Evolutionary conservation across 1,140 invertebrate genomes (phyloP).

Genomic region (Drosophila triauraria): DNA sequence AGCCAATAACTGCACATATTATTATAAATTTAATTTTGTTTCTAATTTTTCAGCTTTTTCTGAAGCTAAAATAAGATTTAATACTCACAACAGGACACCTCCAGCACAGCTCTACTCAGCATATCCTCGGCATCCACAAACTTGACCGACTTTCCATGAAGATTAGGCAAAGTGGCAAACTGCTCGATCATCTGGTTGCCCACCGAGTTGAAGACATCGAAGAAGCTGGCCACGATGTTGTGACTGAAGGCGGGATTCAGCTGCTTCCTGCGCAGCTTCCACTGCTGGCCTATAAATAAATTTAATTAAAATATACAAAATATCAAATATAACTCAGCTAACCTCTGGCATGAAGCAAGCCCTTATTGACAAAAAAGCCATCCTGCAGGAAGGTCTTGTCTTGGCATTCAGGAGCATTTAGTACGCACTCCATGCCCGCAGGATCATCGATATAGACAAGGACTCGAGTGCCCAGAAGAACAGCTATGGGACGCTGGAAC

Average conservation of each 20-base stretch:
- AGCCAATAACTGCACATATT: slow-evolving; percentile 1
- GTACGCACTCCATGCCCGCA: slow-evolving; percentile 67
- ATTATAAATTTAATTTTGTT: neutral
- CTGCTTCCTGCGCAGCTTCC: slow-evolving; percentile 78
- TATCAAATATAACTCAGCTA: neutral
- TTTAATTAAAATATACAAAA: neutral
- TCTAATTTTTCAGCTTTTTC: neutral
- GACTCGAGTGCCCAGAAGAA: slow-evolving; percentile 68
- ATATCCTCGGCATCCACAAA: slow-evolving; percentile 76
- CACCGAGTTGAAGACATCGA: slow-evolving; percentile 73
- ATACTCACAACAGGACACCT: slow-evolving; percentile 79
- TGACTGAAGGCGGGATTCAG: slow-evolving; percentile 80
- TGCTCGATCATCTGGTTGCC: slow-evolving; percentile 74
- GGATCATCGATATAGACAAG: slow-evolving; percentile 80
- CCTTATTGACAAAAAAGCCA: slow-evolving; percentile 75
- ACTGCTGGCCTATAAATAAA: slow-evolving; percentile 58
- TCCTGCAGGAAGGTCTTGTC: slow-evolving; percentile 81
- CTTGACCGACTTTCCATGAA: slow-evolving; percentile 56
- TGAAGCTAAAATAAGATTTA: neutral
- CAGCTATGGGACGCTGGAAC: slow-evolving; percentile 65
- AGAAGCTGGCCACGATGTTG: slow-evolving; percentile 75
- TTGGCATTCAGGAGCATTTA: slow-evolving; percentile 76
- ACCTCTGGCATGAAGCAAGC: slow-evolving; percentile 75
- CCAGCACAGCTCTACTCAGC: slow-evolving; percentile 75
- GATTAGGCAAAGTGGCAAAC: slow-evolving; percentile 38